phyloP scores from a whole-genome alignment of 2,888 invertebrate genomes.

The Catocala fraxini region DNA sequence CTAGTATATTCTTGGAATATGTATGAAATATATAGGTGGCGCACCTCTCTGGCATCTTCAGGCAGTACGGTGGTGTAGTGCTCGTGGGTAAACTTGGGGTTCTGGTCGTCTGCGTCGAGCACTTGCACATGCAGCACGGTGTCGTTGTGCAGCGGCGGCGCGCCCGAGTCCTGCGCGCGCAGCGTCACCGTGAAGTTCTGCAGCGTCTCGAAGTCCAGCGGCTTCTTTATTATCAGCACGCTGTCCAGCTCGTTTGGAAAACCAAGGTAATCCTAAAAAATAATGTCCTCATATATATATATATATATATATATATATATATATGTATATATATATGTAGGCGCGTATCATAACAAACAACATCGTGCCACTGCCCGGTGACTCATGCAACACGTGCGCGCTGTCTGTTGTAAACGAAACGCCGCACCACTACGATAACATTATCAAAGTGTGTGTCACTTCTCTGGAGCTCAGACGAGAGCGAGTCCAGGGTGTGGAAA shows the following conservation, averaged over 20 bases:
- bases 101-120: constrained; percentile 97
- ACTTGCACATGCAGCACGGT: constrained; percentile 92
- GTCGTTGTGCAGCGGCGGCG: constrained; percentile 92
- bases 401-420: no score
- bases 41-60: constrained; percentile 85
- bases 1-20: no score
- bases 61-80: constrained; percentile 92
- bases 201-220: constrained; percentile 94
- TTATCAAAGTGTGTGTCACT: no score
- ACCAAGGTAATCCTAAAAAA: constrained; percentile 91
- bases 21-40: no score
- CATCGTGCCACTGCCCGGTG: no score
- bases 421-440: no score
- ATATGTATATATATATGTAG: no score
- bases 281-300: not conserved
- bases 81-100: constrained; percentile 93
- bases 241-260: constrained; percentile 96
- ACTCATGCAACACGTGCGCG: no score
- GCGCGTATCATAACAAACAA: no score
- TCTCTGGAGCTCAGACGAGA: no score
- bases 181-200: constrained; percentile 93
- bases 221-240: constrained; percentile 92
- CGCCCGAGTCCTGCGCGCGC: constrained; percentile 93
- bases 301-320: no score
- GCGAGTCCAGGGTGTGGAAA: no score